Evolutionary conservation across 2,888 invertebrate species (phyloP).

Genomic region (Eupithecia insigniata): DNA sequence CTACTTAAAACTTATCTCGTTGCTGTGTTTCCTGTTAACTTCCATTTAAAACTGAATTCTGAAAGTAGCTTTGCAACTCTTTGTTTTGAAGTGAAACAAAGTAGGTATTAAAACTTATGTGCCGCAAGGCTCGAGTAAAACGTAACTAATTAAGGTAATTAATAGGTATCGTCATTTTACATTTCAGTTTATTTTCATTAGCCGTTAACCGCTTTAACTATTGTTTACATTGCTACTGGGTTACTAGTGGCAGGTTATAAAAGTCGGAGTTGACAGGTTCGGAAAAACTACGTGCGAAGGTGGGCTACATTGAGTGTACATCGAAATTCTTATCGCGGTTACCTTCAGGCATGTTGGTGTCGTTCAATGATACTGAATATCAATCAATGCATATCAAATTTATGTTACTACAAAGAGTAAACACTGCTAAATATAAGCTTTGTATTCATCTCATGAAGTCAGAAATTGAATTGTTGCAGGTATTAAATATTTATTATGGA

Average conservation of each 20-base stretch:
- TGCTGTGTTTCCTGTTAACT: slow-evolving; percentile 15
- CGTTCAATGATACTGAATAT: slow-evolving; percentile 42
- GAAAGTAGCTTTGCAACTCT: slow-evolving; percentile 8
- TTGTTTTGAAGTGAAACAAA: slow-evolving; percentile 24
- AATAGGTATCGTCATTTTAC: slow-evolving; percentile 37
- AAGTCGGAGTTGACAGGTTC: not conserved
- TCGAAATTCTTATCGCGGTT: slow-evolving; percentile 46
- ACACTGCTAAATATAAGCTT: slow-evolving; percentile 59
- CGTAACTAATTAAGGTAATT: slow-evolving; percentile 41
- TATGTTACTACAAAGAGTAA: slow-evolving; percentile 48
- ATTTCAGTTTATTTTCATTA: slow-evolving; percentile 44
- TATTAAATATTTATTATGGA: slow-evolving; percentile 70
- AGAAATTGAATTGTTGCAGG: slow-evolving; percentile 68
- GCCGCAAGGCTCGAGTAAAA: slow-evolving; percentile 33
- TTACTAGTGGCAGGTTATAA: slow-evolving; percentile 1
- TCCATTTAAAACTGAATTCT: slow-evolving; percentile 9
- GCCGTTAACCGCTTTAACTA: slow-evolving; percentile 31
- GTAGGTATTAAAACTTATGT: slow-evolving; percentile 14
- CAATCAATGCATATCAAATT: slow-evolving; percentile 43
- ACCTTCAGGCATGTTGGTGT: slow-evolving; percentile 33
- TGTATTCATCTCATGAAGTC: slow-evolving; percentile 73
- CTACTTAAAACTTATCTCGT: slow-evolving; percentile 13
- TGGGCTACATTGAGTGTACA: slow-evolving; percentile 4
- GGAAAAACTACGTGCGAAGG: not conserved
- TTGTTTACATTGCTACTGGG: slow-evolving; percentile 27